These are phyloP conservation scores for Penaeus vannamei DNA, from an alignment of 1,140 invertebrate species.

Conservation along the genomic window DNA sequence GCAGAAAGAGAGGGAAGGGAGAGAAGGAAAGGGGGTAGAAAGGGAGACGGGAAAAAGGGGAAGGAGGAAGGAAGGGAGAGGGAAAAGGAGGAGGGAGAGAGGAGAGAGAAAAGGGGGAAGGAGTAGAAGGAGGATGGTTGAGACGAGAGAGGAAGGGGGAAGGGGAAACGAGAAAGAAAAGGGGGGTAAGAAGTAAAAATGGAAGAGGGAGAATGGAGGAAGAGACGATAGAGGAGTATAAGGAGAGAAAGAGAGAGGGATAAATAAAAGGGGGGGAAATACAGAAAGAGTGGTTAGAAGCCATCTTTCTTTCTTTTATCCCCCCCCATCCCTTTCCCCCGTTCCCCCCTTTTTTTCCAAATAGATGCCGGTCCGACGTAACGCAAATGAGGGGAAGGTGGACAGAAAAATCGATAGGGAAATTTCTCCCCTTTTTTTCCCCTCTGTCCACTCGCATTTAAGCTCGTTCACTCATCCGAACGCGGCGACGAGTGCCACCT, in stretches of 20 bases:
- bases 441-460: constrained; percentile 8
- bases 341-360: background rate
- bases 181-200: background rate
- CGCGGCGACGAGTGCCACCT: background rate
- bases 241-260: background rate
- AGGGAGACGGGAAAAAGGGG: background rate
- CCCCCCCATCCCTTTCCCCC: background rate
- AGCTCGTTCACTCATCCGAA: constrained; percentile 3
- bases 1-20: background rate
- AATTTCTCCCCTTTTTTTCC: constrained; percentile 17
- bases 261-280: background rate
- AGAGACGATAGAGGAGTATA: background rate
- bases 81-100: background rate
- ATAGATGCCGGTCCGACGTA: background rate
- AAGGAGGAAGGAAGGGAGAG: background rate
- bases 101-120: background rate
- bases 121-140: background rate
- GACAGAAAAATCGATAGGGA: constrained; percentile 53
- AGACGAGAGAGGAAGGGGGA: background rate
- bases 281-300: background rate
- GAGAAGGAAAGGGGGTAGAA: background rate
- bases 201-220: background rate
- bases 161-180: background rate
- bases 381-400: constrained; percentile 59
- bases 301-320: too few relatives aligned